These are phyloP conservation scores for Triplophysa tibetana DNA, from an alignment of 2,113 vertebrate genomes.

Conservation along the genomic window DNA sequence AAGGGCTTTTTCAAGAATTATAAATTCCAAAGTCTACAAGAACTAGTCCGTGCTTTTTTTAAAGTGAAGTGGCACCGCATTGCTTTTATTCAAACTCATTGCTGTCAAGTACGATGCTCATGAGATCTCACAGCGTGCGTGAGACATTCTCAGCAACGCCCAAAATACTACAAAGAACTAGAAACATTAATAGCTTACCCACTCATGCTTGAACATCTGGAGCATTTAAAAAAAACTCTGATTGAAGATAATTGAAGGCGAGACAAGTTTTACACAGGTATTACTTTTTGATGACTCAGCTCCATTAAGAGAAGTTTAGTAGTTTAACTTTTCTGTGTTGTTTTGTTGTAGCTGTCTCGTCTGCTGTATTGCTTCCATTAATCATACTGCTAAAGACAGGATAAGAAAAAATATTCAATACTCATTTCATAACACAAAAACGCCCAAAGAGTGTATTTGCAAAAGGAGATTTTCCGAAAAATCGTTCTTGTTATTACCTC, in stretches of 20 bases:
- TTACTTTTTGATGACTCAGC: neutral
- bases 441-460: no score
- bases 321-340: neutral
- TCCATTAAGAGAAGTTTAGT: neutral
- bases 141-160: neutral
- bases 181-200: neutral
- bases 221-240: neutral
- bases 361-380: constrained; percentile 50
- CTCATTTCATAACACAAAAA: no score
- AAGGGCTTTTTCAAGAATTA: constrained; percentile 11
- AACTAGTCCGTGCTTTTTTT: no score
- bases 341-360: constrained; percentile 21
- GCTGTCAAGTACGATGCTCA: constrained; percentile 55
- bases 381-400: constrained; percentile 46
- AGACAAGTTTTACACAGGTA: neutral
- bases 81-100: neutral
- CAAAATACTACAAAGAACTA: constrained; percentile 17
- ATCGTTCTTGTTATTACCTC: no score
- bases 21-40: neutral
- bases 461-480: no score
- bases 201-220: constrained; percentile 63
- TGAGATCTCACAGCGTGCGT: constrained; percentile 57
- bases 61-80: no score
- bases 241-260: neutral
- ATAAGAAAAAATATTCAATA: constrained; percentile 42